Conservation (phyloP, 2,113 vertebrate species). For the Zootoca vivipara region DNA sequence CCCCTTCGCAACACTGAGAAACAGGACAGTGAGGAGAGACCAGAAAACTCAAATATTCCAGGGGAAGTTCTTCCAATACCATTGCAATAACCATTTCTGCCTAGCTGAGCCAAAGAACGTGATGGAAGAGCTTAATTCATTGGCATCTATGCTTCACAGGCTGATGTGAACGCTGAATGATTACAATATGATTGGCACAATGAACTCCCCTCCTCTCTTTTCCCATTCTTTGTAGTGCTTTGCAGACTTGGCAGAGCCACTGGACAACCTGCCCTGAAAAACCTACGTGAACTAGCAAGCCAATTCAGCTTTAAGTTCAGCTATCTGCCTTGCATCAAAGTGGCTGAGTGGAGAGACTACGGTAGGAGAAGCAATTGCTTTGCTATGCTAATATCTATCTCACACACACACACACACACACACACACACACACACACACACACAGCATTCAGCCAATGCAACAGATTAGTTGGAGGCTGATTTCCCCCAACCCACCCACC, state of each 20-base stretch:
- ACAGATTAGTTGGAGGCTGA: slow-evolving; percentile 29
- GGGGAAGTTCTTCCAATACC: background rate
- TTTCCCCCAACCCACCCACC: background rate
- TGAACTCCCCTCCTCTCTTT: background rate
- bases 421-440: background rate
- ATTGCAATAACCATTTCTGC: slow-evolving; percentile 3
- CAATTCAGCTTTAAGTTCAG: background rate
- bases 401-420: background rate
- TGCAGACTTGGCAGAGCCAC: slow-evolving; percentile 13
- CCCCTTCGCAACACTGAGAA: background rate
- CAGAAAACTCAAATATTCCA: background rate
- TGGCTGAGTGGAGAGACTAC: background rate
- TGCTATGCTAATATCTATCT: slow-evolving; percentile 24
- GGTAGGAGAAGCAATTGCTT: slow-evolving; percentile 29
- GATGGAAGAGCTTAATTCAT: background rate
- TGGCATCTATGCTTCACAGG: background rate
- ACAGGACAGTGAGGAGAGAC: background rate
- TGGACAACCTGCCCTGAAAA: slow-evolving; percentile 1
- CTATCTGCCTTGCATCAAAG: background rate
- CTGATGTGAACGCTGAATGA: background rate
- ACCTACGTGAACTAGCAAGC: background rate
- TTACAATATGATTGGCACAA: background rate
- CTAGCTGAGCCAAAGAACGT: background rate
- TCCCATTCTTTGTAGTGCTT: background rate
- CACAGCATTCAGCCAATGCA: slow-evolving; percentile 12